These are phyloP conservation scores for Pygmarrhopalites habei DNA, from an alignment of 1,140 invertebrate genomes.

Conservation along the genomic window DNA sequence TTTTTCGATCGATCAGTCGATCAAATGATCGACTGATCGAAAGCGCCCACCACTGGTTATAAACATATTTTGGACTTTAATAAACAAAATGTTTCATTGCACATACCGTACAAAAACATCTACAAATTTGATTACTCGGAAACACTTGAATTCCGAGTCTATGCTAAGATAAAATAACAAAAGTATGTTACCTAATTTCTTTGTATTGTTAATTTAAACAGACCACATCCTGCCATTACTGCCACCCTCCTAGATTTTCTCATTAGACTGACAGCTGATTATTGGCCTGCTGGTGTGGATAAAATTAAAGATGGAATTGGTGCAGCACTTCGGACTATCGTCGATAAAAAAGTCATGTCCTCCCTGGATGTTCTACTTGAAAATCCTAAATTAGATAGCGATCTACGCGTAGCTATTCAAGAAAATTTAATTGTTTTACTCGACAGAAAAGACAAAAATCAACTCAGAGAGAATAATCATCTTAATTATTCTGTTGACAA, in stretches of 20 bases:
- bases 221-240: constrained; percentile 89
- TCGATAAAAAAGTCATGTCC: constrained; percentile 86
- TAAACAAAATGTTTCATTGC: too few relatives aligned
- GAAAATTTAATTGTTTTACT: constrained; percentile 50
- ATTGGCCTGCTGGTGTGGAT: constrained; percentile 72
- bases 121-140: too few relatives aligned
- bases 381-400: constrained; percentile 82
- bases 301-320: constrained; percentile 84
- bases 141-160: too few relatives aligned
- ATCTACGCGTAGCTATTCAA: constrained; percentile 72
- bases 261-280: constrained; percentile 81
- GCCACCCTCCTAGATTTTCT: constrained; percentile 91
- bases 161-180: too few relatives aligned
- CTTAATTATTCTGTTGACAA: too few relatives aligned
- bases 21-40: too few relatives aligned
- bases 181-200: too few relatives aligned
- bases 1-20: too few relatives aligned
- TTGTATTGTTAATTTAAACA: constrained; percentile 95
- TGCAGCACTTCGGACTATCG: constrained; percentile 82
- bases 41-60: too few relatives aligned
- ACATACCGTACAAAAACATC: too few relatives aligned
- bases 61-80: too few relatives aligned
- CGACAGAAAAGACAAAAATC: constrained; percentile 21
- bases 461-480: too few relatives aligned
- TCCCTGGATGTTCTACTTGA: constrained; percentile 86